A percentile compares a stretch with the other conserved stretches of the same genome.
Conservation (phyloP, 1,140 invertebrate species). For the Palaemon carinicauda region DNA sequence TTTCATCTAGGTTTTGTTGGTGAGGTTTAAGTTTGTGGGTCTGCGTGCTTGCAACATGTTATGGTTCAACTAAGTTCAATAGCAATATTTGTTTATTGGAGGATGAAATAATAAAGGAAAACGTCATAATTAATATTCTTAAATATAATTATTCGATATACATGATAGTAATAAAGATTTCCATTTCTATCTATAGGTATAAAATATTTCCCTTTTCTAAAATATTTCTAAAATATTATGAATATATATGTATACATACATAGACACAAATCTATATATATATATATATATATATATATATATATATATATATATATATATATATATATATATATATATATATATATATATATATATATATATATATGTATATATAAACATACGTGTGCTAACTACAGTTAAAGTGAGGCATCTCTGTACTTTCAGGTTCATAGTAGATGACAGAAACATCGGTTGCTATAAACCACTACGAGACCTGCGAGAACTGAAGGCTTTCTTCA, state of each 20-base stretch:
- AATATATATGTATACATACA: too few species aligned
- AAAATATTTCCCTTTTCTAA: too few species aligned
- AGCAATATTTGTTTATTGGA: neutral
- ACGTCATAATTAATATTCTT: too few species aligned
- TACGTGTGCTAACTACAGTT: neutral
- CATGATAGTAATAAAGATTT: too few species aligned
- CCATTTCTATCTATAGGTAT: too few species aligned
- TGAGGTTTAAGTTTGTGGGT: neutral
- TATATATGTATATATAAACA: neutral
- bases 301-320: too few species aligned
- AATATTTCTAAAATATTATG: too few species aligned
- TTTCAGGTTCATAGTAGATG: slow-evolving; percentile 31
- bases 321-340: neutral
- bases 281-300: neutral
- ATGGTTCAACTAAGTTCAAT: neutral
- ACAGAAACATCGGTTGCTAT: slow-evolving; percentile 26
- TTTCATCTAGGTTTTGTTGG: neutral
- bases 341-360: neutral
- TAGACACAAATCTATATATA: neutral
- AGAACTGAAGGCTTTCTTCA: neutral
- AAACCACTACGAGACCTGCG: too few species aligned
- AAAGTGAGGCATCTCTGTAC: slow-evolving; percentile 35
- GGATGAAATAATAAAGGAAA: too few species aligned
- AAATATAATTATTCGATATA: too few species aligned
- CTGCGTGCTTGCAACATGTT: slow-evolving; percentile 52